Base-by-base conservation (phyloP, 2,113 vertebrate genomes). In the Etheostoma spectabile region DNA sequence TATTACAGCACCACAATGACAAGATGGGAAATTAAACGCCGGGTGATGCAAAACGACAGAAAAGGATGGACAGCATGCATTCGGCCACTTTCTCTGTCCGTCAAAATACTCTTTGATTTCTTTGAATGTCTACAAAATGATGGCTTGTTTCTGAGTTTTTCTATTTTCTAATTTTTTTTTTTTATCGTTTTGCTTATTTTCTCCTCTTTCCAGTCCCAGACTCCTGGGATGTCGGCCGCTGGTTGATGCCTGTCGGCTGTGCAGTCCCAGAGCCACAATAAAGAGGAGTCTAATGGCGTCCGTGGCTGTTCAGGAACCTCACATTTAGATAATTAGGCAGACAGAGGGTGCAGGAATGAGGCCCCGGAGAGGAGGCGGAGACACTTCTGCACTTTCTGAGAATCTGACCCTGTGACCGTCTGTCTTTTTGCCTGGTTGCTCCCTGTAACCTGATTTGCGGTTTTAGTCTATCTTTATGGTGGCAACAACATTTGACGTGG, bases 251-350 rank as follows among this genome's bases (percentile, higher is more conserved):
- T 63, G 84, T 64, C 4, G 48, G 77, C 82, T 90, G 73, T 45
- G 21, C 21, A 66, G 79, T 77, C 85, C 83, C 74, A 74, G 49
- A 79, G 79, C 79, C 76, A 79, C 82, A 84, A 94, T 91, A 91
- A 93, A 93, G 87, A 83, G 80, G 55, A 79, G 71, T 80, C 79
- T 94, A 94, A 95, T 90, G 87, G 88, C 19, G 71, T 90, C 88
- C 81, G 85, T 62, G 60, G 83, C 80, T 86, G 87, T 90, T 63
- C 80, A 84, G 82, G 72, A 85, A 85, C 84, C 79, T 35, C 90
- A 62, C 85, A 91, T 93, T 91, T 90, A 85, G 85, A 90, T 91
- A 93, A 94, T 93, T 93, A 92, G 88, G 84, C 83, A 84, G 82
- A 66, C 86, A 88, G 76, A 90, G 72, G 79, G 69, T 83, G 72